These are phyloP conservation scores for Phaethornis superciliosus DNA, from an alignment of 2,113 vertebrate genomes.

Conservation along the genomic window DNA sequence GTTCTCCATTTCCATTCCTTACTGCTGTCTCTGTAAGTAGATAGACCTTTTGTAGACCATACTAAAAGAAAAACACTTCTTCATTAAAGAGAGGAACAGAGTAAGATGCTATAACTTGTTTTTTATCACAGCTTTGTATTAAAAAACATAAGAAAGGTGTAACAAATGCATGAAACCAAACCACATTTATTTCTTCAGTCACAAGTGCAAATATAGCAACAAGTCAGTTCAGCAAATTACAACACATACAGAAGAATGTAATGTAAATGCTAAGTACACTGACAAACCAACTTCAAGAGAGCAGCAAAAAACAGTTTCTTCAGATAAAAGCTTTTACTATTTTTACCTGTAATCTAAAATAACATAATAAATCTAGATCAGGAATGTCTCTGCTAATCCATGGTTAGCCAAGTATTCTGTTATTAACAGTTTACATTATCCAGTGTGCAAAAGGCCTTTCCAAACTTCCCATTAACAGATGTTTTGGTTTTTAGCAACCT, in stretches of 20 bases:
- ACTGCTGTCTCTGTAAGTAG: background rate
- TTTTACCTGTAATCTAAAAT: conserved; percentile 44
- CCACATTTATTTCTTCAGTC: conserved; percentile 75
- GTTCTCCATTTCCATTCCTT: background rate
- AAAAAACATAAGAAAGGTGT: background rate
- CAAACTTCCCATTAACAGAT: background rate
- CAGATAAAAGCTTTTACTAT: background rate
- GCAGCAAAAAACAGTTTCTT: conserved; percentile 56
- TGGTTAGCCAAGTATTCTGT: background rate
- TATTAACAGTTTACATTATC: background rate
- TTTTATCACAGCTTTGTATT: background rate
- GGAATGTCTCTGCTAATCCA: conserved; percentile 42
- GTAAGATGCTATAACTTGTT: accelerated
- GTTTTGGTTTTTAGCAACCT: conserved; percentile 53
- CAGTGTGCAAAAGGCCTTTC: background rate
- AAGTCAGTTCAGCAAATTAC: conserved; percentile 74
- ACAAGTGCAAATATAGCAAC: conserved; percentile 74
- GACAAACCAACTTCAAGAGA: conserved; percentile 38
- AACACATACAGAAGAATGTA: conserved; percentile 55
- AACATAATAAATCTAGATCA: background rate
- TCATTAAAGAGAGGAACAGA: background rate
- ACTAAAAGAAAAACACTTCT: background rate
- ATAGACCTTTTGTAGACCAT: background rate
- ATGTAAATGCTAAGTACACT: conserved; percentile 64
- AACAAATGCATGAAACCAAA: conserved; percentile 33